Conservation (phyloP, 2,888 invertebrate genomes). For the Thumatha senex region DNA sequence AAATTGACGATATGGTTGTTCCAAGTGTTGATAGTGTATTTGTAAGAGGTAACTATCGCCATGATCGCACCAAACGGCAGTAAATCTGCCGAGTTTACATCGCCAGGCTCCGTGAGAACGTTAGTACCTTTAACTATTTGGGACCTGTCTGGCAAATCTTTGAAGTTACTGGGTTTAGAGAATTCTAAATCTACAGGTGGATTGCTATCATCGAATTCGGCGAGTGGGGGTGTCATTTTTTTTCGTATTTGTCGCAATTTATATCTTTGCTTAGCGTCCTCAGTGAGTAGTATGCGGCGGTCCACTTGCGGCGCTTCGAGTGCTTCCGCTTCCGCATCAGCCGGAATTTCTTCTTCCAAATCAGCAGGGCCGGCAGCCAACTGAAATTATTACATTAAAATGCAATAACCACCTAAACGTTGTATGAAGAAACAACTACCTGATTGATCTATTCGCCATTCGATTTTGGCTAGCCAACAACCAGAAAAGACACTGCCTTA, state of each 20-base stretch:
- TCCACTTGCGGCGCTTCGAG: conserved; percentile 56
- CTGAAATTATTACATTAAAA: conserved; percentile 11
- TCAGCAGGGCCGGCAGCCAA: conserved; percentile 52
- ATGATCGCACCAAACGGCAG: conserved; percentile 84
- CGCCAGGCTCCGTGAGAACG: conserved; percentile 54
- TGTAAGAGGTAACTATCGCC: conserved; percentile 84
- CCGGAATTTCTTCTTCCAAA: conserved; percentile 45
- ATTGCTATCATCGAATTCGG: conserved; percentile 45
- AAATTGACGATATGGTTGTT: conserved; percentile 83
- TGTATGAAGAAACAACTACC: neutral
- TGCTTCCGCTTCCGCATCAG: conserved; percentile 49
- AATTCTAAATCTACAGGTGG: conserved; percentile 77
- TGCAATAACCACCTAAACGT: no score
- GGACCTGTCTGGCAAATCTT: conserved; percentile 82
- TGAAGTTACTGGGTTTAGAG: conserved; percentile 82
- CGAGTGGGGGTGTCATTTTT: conserved; percentile 63
- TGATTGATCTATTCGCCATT: no score
- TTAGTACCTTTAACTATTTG: conserved; percentile 82
- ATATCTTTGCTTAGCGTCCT: conserved; percentile 64
- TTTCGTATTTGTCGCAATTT: conserved; percentile 66
- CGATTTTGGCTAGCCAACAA: no score
- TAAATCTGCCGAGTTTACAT: conserved; percentile 51
- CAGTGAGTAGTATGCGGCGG: conserved; percentile 62
- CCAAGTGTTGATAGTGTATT: conserved; percentile 85
- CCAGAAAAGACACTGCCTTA: no score